Conservation (phyloP, 1,140 invertebrate genomes). For the Neotoxoptera formosana region DNA sequence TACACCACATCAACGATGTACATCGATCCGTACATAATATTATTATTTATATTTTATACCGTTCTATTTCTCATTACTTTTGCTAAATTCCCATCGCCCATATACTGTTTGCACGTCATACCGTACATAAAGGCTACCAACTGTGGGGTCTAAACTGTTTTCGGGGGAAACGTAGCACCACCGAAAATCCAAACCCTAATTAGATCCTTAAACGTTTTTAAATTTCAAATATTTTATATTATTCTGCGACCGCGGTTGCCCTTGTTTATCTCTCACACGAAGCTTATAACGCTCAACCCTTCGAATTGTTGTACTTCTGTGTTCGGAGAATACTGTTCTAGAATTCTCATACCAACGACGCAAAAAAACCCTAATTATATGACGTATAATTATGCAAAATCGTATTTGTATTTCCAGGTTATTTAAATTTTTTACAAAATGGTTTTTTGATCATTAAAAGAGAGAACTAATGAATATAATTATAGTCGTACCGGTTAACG, state of each 20-base stretch:
- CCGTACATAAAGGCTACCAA: not conserved
- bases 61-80: not conserved
- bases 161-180: not conserved
- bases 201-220: not conserved
- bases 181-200: not conserved
- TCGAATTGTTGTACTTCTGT: not conserved
- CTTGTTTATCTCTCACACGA: not conserved
- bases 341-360: not conserved
- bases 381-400: not conserved
- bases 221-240: not conserved
- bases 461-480: not conserved
- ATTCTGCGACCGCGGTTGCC: not conserved
- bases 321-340: not conserved
- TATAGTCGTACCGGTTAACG: not conserved
- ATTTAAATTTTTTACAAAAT: not conserved
- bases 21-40: too few species aligned
- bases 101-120: not conserved
- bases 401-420: not conserved
- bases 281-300: not conserved
- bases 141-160: not conserved
- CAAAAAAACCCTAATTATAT: not conserved
- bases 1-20: too few species aligned
- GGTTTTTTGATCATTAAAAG: not conserved
- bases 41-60: too few species aligned
- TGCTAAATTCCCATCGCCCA: not conserved